phyloP scores from a whole-genome alignment of 1,140 invertebrate species.

The Pomacea maculata region DNA sequence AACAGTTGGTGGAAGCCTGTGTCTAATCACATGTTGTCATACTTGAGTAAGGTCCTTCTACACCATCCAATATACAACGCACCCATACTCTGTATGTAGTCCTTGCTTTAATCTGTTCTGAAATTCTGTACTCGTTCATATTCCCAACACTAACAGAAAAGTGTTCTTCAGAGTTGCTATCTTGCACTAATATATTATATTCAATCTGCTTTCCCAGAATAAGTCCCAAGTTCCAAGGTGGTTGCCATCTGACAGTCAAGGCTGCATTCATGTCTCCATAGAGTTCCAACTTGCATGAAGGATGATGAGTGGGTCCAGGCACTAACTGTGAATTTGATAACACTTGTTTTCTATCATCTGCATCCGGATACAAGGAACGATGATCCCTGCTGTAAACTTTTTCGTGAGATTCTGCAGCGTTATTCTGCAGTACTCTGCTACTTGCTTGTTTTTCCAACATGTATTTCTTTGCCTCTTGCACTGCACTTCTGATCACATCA shows the following conservation, averaged over 20 bases:
- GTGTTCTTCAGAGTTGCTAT: slow-evolving; percentile 3
- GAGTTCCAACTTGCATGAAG: slow-evolving; percentile 10
- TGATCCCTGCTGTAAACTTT: no score
- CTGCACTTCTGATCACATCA: slow-evolving; percentile 29
- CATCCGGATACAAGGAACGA: no score
- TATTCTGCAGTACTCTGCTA: background rate
- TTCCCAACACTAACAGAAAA: background rate
- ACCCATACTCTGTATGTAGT: slow-evolving; percentile 31
- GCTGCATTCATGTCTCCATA: background rate
- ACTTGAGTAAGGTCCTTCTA: slow-evolving; percentile 25
- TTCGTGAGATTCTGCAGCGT: no score
- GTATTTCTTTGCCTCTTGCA: slow-evolving; percentile 15
- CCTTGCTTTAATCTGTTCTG: background rate
- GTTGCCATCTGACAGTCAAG: slow-evolving; percentile 32
- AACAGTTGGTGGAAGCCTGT: no score
- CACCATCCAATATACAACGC: slow-evolving; percentile 23
- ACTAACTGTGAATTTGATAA: slow-evolving; percentile 24
- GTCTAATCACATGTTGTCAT: slow-evolving; percentile 6
- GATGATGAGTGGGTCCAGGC: slow-evolving; percentile 17
- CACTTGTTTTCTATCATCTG: background rate
- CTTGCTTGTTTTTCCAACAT: background rate
- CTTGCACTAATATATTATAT: slow-evolving; percentile 45
- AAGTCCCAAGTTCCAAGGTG: slow-evolving; percentile 42
- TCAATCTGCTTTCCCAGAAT: slow-evolving; percentile 27
- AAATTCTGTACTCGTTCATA: background rate